Evolutionary conservation across 2,888 invertebrate genomes (phyloP).

Genomic region (Protodeltote pygarga): DNA sequence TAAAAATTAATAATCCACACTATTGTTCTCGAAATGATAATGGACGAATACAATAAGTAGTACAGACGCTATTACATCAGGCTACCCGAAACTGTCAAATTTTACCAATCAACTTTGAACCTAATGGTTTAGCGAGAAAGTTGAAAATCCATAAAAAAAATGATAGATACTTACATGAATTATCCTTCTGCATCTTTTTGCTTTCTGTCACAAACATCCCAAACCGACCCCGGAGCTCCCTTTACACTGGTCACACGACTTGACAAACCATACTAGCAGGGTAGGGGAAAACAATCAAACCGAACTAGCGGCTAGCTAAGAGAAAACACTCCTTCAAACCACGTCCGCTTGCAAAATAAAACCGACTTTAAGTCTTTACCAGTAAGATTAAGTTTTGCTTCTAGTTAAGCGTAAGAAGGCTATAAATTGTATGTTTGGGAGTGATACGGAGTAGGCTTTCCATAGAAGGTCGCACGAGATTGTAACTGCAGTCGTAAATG

Average conservation of each 20-base stretch:
- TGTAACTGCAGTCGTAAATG: neutral
- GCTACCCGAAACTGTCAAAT: neutral
- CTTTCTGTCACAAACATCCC: conserved; percentile 19
- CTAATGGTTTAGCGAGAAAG: no score
- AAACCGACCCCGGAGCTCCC: conserved; percentile 28
- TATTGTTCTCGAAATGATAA: no score
- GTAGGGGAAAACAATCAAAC: no score
- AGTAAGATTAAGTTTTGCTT: conserved; percentile 7
- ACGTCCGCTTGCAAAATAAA: neutral
- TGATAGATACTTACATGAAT: no score
- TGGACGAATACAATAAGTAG: no score
- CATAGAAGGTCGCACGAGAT: conserved; percentile 1
- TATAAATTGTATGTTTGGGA: conserved; percentile 17
- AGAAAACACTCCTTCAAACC: neutral
- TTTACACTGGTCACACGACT: conserved; percentile 19
- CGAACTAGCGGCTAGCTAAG: conserved; percentile 10
- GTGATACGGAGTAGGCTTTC: conserved; percentile 3
- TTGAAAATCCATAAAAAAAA: neutral
- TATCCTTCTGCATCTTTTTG: conserved; percentile 5
- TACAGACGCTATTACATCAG: neutral
- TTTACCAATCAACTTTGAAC: no score
- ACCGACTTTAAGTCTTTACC: neutral
- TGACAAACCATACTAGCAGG: conserved; percentile 12
- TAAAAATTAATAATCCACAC: no score
- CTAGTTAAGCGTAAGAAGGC: conserved; percentile 5